Evolutionary conservation across 2,797 vertebrate genomes (phyloP).

Genomic region (Gadopsis marmoratus): DNA sequence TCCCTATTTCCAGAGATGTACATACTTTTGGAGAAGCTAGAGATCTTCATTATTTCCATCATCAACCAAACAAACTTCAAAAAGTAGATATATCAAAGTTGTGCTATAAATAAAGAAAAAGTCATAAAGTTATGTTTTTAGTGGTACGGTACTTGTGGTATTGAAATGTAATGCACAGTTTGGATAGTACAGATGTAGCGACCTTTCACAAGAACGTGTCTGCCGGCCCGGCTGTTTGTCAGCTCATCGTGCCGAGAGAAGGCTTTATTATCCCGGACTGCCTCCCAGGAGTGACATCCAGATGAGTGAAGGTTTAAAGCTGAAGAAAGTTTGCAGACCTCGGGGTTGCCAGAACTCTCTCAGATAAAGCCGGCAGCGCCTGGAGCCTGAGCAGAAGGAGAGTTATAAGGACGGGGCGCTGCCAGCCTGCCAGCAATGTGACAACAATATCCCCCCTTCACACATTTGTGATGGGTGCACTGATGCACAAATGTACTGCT

Average conservation of each 20-base stretch:
- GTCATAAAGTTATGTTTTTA: neutral
- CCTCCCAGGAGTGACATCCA: slow-evolving; percentile 28
- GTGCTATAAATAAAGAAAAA: too few relatives aligned
- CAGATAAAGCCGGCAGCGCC: slow-evolving; percentile 50
- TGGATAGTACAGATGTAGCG: neutral
- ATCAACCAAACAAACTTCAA: too few relatives aligned
- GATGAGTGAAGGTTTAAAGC: slow-evolving; percentile 46
- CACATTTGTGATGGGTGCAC: slow-evolving; percentile 50
- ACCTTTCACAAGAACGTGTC: slow-evolving; percentile 13
- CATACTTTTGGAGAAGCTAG: too few relatives aligned
- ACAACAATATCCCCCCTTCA: slow-evolving; percentile 66
- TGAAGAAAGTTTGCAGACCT: slow-evolving; percentile 52
- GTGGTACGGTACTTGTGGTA: neutral
- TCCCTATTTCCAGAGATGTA: too few relatives aligned
- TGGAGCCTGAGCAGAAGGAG: slow-evolving; percentile 51
- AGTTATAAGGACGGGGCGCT: slow-evolving; percentile 51
- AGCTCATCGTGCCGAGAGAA: slow-evolving; percentile 19
- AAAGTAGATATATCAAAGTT: too few relatives aligned
- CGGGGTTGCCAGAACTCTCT: slow-evolving; percentile 9
- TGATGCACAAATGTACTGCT: slow-evolving; percentile 55
- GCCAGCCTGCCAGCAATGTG: slow-evolving; percentile 55
- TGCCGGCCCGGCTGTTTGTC: slow-evolving; percentile 29
- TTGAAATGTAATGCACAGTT: neutral
- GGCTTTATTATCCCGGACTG: slow-evolving; percentile 20
- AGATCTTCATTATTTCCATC: too few relatives aligned